Evolutionary conservation across 2,888 invertebrate genomes (phyloP), one percentile per base, ranked within the genome.

Genomic region (Charanyca ferruginea): DNA sequence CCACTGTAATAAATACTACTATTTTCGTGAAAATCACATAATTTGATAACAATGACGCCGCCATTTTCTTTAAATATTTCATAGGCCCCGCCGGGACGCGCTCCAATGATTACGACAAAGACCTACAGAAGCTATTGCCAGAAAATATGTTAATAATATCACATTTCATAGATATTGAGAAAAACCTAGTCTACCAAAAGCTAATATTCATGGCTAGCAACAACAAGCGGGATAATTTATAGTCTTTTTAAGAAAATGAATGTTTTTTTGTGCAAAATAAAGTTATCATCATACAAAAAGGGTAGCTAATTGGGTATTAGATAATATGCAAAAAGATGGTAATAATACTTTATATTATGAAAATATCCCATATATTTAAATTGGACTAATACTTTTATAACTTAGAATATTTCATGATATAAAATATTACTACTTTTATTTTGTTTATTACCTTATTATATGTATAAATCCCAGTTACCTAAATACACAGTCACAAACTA

Each of bases 51-150:
- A 81, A 83, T 79, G 85, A 86, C 83, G 77, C 66, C 61, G 77
- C 84, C 86, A 83, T 80, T 87, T 83, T 84, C 83, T 89, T 89
- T 90, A 85, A 89, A 90, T 90, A 88, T 90, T 91, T 88, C 86
- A 89, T 88, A 87, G 82, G 83, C 79, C 74, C 79, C 74, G 83
- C 79, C 82, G 86, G 55, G 52, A 47, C 42, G 42, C 55, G 47
- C 28, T 42, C 38, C 18, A 48, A 58, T 68, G 48, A 64, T 70
- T 63, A 73, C 60, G 41, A 9, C 25, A 49, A 77, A 57, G 25
- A 41, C 44, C 45, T 13, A 38, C 18, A 48, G n/a, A 42, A 52
- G 22, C 25, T 47, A 54, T 45, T 73, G 41, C 45, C 45, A 52
- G n/a, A 61, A 74, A 77, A 64, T 61, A 66, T 60, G 25, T 62